These are phyloP conservation scores for Bombus sibiricus DNA, from an alignment of 1,140 invertebrate genomes.

Conservation along the genomic window DNA sequence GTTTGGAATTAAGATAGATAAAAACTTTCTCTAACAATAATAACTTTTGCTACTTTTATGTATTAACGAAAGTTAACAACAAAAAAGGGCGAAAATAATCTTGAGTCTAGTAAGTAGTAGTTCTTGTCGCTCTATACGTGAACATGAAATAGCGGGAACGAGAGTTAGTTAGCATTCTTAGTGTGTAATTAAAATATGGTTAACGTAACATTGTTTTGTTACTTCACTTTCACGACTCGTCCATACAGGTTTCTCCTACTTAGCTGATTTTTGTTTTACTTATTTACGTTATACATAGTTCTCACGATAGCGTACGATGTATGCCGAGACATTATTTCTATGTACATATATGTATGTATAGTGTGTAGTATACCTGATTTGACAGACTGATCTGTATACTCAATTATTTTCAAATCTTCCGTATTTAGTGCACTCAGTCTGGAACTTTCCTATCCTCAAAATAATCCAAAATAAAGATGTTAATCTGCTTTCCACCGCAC, in stretches of 20 bases:
- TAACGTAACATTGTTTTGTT: neutral
- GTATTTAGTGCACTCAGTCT: neutral
- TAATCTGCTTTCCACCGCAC: neutral
- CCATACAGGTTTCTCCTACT: neutral
- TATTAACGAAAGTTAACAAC: neutral
- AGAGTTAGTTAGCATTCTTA: constrained; percentile 4
- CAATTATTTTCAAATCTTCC: constrained; percentile 5
- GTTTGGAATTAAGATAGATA: neutral
- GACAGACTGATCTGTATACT: constrained; percentile 33
- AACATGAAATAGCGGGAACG: constrained; percentile 33
- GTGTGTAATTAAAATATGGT: constrained; percentile 25
- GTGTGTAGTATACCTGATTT: constrained; percentile 32
- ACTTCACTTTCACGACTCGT: neutral
- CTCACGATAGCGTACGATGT: neutral
- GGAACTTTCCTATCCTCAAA: neutral
- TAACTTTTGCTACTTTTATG: neutral
- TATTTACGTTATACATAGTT: neutral
- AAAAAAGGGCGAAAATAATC: constrained; percentile 8
- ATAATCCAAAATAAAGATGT: neutral
- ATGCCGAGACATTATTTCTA: neutral
- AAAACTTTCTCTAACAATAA: neutral
- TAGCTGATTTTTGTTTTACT: neutral
- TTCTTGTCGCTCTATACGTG: neutral
- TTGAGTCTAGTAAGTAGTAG: neutral
- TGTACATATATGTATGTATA: neutral